Base-by-base conservation (phyloP, 2,113 vertebrate species). In the Grantiella picta region DNA sequence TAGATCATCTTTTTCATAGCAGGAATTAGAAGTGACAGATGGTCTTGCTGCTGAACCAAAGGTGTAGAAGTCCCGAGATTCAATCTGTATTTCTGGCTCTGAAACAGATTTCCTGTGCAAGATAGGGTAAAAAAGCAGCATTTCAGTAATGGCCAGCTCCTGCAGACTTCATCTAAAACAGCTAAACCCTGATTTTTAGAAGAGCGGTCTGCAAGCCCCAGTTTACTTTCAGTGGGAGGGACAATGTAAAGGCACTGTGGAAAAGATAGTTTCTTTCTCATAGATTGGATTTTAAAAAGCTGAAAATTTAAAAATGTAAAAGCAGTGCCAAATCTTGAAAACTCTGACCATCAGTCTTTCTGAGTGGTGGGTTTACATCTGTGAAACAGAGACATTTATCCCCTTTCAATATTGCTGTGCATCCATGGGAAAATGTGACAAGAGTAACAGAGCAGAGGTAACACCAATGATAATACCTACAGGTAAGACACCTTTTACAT, bases 11-110 rank as follows among this genome's bases (percentile, higher is more conserved):
- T 94, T 93, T 90, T 90, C 92, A 59, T 90, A 91, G 75, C 78
- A 86, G 86, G 82, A 95, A 93, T 93, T 96, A 80, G 65, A 94
- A 95, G 64, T 76, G 91, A 94, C 95, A 95, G 94, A 94, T 92
- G 93, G 93, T 90, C 92, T 85, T 95, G 77, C 44, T 89, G 71
- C 82, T 81, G 86, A 97, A 94, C n/a, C 75, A 92, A 92, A 93
- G 92, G 92, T 89, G 82, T 92, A 91, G 86, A 94, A 93, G 88
- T 86, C 92, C 80, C 89, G 52, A 91, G 79, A 94, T 60, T 61
- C 72, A 94, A 57, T 79, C 91, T 94, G 57, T 82, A 84, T 83
- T 94, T 88, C 65, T 96, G 89, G 89, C 91, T 94, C 47, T 60
- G 71, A 94, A 92, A 86, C 45, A 82, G 81, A 60, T 73, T 91